These are phyloP conservation scores for Malacoraja senta DNA, from an alignment of 2,797 vertebrate genomes.

Conservation along the genomic window DNA sequence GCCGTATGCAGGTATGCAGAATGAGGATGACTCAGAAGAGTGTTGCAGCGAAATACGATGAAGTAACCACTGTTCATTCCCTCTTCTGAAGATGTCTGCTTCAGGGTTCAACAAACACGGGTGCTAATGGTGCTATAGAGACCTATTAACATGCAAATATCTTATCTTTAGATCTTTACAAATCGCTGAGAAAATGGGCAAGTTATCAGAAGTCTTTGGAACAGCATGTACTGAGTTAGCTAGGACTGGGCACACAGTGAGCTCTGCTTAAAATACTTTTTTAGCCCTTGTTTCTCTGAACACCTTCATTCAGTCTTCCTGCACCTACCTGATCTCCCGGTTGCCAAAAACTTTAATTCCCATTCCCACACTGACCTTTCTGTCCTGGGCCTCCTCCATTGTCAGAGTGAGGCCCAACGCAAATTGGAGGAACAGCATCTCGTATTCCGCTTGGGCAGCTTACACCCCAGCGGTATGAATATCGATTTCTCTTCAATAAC, in stretches of 20 bases:
- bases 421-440: too few relatives aligned
- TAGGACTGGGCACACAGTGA: background rate
- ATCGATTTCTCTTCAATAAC: too few relatives aligned
- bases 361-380: too few relatives aligned
- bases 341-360: too few relatives aligned
- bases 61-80: background rate
- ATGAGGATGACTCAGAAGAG: background rate
- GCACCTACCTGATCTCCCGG: too few relatives aligned
- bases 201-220: background rate
- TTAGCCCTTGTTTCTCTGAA: background rate
- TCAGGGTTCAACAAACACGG: background rate
- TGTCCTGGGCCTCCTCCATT: too few relatives aligned
- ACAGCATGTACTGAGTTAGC: background rate
- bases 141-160: background rate
- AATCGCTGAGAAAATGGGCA: background rate
- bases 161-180: background rate
- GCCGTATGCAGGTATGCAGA: background rate
- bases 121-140: background rate
- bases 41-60: background rate
- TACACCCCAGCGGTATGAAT: too few relatives aligned
- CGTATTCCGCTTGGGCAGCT: too few relatives aligned
- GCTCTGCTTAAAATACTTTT: background rate
- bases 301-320: too few relatives aligned
- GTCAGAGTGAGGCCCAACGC: too few relatives aligned
- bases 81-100: background rate